Evolutionary conservation across 2,797 vertebrate species (phyloP).

Genomic region (Pantherophis vulpinus): DNA sequence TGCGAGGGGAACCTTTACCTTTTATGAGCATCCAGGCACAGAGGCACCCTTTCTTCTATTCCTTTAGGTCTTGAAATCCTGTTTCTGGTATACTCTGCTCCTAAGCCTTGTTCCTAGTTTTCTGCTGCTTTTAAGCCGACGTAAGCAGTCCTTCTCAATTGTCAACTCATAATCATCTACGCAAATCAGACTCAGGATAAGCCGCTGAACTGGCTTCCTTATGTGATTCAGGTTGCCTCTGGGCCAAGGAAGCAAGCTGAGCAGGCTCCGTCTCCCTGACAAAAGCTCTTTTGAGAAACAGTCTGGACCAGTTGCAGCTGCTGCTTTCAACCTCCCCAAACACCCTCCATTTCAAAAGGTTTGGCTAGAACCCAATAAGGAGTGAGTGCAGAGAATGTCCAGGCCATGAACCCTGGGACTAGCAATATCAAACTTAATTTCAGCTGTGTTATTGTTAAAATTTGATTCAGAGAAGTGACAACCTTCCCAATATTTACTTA

Average conservation of each 20-base stretch:
- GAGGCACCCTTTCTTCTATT: neutral
- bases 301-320: slow-evolving; percentile 49
- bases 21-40: neutral
- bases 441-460: neutral
- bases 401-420: neutral
- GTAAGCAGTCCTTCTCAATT: rapidly evolving
- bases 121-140: rapidly evolving
- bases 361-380: slow-evolving; percentile 25
- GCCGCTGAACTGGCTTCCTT: slow-evolving; percentile 42
- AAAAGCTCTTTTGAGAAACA: slow-evolving; percentile 58
- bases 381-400: neutral
- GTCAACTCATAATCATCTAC: slow-evolving; percentile 25
- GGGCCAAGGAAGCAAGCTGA: slow-evolving; percentile 23
- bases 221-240: slow-evolving; percentile 25
- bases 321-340: neutral
- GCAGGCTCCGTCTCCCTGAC: slow-evolving; percentile 41
- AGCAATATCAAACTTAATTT: neutral
- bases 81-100: neutral
- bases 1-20: too few relatives aligned
- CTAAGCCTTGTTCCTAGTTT: neutral
- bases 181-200: slow-evolving; percentile 17
- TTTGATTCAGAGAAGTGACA: neutral
- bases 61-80: neutral
- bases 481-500: neutral
- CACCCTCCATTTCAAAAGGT: slow-evolving; percentile 41